Base-by-base conservation (phyloP, 2,113 vertebrate genomes). In the Xiphophorus couchianus region DNA sequence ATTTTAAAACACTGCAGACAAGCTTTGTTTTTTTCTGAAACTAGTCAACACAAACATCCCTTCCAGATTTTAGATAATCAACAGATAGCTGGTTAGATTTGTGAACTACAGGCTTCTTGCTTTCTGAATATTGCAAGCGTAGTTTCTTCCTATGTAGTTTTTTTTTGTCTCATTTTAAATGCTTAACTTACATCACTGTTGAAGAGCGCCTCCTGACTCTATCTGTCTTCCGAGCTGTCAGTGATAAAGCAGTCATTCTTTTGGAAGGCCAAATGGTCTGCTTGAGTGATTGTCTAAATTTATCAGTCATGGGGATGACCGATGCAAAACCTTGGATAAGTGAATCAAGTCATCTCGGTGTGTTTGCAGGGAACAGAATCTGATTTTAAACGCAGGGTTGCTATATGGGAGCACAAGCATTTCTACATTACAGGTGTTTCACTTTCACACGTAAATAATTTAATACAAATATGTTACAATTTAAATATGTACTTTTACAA, bases 231-330 rank as follows among this genome's bases (percentile, higher is more conserved):
- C 27, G 70, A 62, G 75, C 73, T 71, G 69, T 80, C 82, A 65
- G 12, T 35, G 83, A 87, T 83, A 83, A 86, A 83, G 62, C 70
- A 66, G 69, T 65, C 68, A 42, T 73, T 70, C 61, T 75, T 54
- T 75, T 65, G 15, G 44, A 74, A 70, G 66, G 70, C 31, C 61
- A 25, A 31, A 19, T 37, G 68, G 82, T 80, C 79, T 73, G 65
- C 22, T 27, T 85, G 74, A 85, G 27, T 48, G 80, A 85, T 80
- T 74, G 71, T 48, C 62, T 35, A 12, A 61, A 70, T 88, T 84
- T 83, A 84, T 83, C 72, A 63, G 71, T 7, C n/a, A 33, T 39
- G 8, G 30, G 42, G 31, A 19, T 8, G 35, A 75, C 65, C 65
- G 69, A 77, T 3, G 22, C 13, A 66, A 71, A 82, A 71, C 37